Base-by-base conservation (phyloP, 2,113 vertebrate species). In the Tenrec ecaudatus region DNA sequence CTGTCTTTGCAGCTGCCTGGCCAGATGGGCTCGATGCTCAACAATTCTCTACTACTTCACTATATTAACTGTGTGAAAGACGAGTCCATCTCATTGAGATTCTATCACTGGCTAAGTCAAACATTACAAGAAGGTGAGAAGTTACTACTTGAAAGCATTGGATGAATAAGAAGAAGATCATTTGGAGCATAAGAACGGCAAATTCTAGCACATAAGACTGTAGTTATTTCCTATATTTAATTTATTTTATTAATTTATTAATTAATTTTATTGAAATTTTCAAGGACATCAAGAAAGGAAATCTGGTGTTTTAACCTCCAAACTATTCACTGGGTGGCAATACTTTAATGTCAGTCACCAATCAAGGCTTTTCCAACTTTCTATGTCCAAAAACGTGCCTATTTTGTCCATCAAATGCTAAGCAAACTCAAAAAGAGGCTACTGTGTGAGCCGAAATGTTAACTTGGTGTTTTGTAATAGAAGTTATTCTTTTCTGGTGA, bases 11-110 rank as follows among this genome's bases (percentile, higher is more conserved):
- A 99, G 99, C 98, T 99, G 93, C 99, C 99, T 23, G 98, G 99
- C 93, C 99, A 98, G 98, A 99, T 99, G 98, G 99, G 99, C 75
- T 99, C 99, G 38, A 98, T 99, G 95, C 96, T 99, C 82, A 98
- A 98, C 71, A 99, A 97, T 89, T 98, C 98, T 82, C 97, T 99
- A 86, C 96, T 99, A 1, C 98, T 99, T 95, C 99, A 99, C 90
- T 99, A 99, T 95, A 96, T 99, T 92, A 99, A 99, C 94, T 99
- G 98, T 93, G 95, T 99, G 79, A 99, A 96, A 98, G 99, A 99
- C 90, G 99, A 99, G 92, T 98, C 98, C 2, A 38, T 99, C 94
- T 98, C 99, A 95, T 97, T 99, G 93, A 98, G 99, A 86, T 98
- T 99, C 19, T 98, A 99, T 97, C 99, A 98, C 92, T 99, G 99